Percentiles rank a stretch among this genome's conserved stretches.
Conservation (phyloP, 2,797 vertebrate genomes). For the Dryobates pubescens region DNA sequence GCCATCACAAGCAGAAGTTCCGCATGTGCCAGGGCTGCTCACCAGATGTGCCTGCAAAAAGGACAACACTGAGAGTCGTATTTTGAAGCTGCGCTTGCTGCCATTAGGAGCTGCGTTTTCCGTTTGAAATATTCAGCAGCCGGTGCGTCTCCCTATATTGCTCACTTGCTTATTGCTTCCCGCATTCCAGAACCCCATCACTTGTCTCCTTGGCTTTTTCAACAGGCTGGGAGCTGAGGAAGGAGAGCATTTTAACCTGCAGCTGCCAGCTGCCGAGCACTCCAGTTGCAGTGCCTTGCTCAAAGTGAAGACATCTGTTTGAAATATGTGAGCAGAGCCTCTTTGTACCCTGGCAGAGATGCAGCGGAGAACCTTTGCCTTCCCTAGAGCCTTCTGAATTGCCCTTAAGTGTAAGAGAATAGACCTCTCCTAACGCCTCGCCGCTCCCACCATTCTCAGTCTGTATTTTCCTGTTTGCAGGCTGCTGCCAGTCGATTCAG, state of each 20-base stretch:
- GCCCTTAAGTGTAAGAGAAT: neutral
- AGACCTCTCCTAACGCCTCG: rapidly evolving
- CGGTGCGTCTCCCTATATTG: neutral
- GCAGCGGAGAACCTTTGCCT: neutral
- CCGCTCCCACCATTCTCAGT: neutral
- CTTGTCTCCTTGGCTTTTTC: neutral
- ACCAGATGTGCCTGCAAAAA: neutral
- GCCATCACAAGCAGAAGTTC: no score
- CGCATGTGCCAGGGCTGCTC: neutral
- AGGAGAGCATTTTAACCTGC: neutral
- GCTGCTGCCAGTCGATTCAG: neutral
- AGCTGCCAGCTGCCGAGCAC: neutral
- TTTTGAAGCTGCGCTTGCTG: neutral
- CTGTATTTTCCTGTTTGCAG: neutral
- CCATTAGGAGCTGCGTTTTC: neutral
- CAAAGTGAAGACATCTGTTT: conserved; percentile 5
- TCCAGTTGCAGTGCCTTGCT: neutral
- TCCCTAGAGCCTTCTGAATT: neutral
- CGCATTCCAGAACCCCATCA: neutral
- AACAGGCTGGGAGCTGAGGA: neutral
- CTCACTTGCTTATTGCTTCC: neutral
- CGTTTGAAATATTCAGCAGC: neutral
- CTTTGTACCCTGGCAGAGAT: neutral
- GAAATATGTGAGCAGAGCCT: neutral
- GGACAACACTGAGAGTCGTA: neutral